A percentile compares a stretch with the other conserved stretches of the same genome.
phyloP scores from a whole-genome alignment of 1,140 invertebrate species.

The Plectrocnemia conspersa region DNA sequence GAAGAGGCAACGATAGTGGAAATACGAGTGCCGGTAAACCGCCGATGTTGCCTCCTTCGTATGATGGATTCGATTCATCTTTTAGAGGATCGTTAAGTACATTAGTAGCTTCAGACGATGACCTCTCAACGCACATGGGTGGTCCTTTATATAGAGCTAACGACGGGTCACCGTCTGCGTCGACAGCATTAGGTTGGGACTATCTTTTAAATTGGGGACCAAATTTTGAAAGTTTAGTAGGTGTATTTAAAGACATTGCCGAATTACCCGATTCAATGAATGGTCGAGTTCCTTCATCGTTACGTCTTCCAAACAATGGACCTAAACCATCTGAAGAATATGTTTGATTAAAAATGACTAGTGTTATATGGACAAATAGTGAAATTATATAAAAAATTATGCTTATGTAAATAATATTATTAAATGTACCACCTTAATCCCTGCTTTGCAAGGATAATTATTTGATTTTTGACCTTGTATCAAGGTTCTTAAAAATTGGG shows the following conservation, averaged over 20 bases:
- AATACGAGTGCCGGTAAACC: conserved; percentile 56
- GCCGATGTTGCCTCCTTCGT: conserved; percentile 65
- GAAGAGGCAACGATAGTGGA: conserved; percentile 56
- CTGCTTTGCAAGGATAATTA: conserved; percentile 27
- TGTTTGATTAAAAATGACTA: conserved; percentile 50
- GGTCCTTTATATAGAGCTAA: conserved; percentile 68
- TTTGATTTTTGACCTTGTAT: conserved; percentile 49
- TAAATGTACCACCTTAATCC: conserved; percentile 14
- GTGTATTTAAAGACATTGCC: conserved; percentile 94
- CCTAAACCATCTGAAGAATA: conserved; percentile 77
- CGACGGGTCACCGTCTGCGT: conserved; percentile 68
- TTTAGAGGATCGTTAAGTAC: conserved; percentile 90
- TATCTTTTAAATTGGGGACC: conserved; percentile 94
- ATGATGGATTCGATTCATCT: conserved; percentile 89
- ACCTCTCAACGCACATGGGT: conserved; percentile 69
- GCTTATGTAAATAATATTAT: conserved; percentile 27
- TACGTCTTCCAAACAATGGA: conserved; percentile 62
- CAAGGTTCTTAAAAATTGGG: conserved; percentile 41
- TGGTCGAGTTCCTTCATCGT: conserved; percentile 57
- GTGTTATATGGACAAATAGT: conserved; percentile 33
- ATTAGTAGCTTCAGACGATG: conserved; percentile 87
- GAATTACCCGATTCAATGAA: conserved; percentile 80
- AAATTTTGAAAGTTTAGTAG: conserved; percentile 90
- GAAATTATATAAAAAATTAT: conserved; percentile 28
- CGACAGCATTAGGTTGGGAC: conserved; percentile 78